phyloP scores from a whole-genome alignment of 2,797 vertebrate genomes.

The Oreochromis grahami region DNA sequence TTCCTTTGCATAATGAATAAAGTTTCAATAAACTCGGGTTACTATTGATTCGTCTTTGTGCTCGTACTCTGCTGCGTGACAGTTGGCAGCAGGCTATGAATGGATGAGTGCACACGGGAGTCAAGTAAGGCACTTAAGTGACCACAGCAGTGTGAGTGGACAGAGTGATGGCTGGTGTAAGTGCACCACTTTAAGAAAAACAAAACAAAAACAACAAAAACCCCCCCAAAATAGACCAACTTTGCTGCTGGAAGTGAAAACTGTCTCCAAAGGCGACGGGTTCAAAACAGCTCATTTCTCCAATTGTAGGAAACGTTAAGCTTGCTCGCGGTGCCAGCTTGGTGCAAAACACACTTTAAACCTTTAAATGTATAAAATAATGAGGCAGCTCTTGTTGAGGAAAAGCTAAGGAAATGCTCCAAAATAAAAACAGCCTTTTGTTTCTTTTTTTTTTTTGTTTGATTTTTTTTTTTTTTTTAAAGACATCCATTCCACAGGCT shows the following conservation, averaged over 20 bases:
- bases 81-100: constrained; percentile 42
- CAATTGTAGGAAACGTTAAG: background rate
- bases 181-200: constrained; percentile 16
- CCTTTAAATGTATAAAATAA: background rate
- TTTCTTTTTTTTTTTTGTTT: background rate
- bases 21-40: constrained; percentile 25
- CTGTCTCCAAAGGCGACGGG: background rate
- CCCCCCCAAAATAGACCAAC: background rate
- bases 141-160: constrained; percentile 54
- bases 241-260: background rate
- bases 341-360: constrained; percentile 56
- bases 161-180: constrained; percentile 32
- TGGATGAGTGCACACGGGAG: constrained; percentile 42
- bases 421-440: constrained; percentile 5
- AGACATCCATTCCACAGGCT: constrained; percentile 34
- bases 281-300: constrained; percentile 17
- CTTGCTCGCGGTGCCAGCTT: background rate
- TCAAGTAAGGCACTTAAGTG: constrained; percentile 78
- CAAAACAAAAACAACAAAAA: background rate
- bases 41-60: constrained; percentile 49
- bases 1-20: constrained; percentile 57
- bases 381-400: constrained; percentile 17
- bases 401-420: background rate
- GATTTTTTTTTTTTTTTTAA: background rate
- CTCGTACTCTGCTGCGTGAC: constrained; percentile 50